Evolutionary conservation across 2,888 invertebrate genomes (phyloP).

Genomic region (Dicyrtomina minuta): DNA sequence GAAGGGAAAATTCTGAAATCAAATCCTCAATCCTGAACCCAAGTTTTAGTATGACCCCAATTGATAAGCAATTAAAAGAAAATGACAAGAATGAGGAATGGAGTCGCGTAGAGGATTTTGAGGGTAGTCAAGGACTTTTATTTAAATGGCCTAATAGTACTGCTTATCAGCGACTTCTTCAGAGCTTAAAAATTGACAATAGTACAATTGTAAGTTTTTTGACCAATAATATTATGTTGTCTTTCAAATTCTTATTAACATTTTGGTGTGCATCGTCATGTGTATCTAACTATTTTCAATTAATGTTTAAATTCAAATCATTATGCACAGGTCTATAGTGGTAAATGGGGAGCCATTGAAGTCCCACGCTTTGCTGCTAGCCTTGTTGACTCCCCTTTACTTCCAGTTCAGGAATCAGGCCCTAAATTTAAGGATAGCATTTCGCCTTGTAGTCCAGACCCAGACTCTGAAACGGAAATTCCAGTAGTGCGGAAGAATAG

Average conservation of each 20-base stretch:
- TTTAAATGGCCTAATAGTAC: conserved; percentile 48
- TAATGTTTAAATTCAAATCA: neutral
- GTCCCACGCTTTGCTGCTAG: conserved; percentile 51
- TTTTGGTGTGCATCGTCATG: no score
- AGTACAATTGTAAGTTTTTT: conserved; percentile 44
- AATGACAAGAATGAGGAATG: conserved; percentile 34
- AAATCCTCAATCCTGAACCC: neutral
- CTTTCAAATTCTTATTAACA: no score
- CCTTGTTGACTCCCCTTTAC: conserved; percentile 45
- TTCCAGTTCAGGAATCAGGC: conserved; percentile 31
- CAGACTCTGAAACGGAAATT: neutral
- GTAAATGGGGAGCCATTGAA: conserved; percentile 50
- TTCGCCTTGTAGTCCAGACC: neutral
- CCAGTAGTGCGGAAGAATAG: neutral
- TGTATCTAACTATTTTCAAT: no score
- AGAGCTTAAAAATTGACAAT: conserved; percentile 46
- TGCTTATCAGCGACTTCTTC: conserved; percentile 42
- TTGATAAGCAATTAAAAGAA: conserved; percentile 41
- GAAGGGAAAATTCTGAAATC: neutral
- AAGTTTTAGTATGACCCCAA: conserved; percentile 16
- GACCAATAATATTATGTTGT: neutral
- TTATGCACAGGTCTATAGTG: conserved; percentile 42
- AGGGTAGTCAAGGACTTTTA: conserved; percentile 47
- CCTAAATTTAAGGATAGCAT: neutral
- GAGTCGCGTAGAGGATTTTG: conserved; percentile 48